Base-by-base conservation (phyloP, 2,888 invertebrate species). In the Ernsta delagoae region DNA sequence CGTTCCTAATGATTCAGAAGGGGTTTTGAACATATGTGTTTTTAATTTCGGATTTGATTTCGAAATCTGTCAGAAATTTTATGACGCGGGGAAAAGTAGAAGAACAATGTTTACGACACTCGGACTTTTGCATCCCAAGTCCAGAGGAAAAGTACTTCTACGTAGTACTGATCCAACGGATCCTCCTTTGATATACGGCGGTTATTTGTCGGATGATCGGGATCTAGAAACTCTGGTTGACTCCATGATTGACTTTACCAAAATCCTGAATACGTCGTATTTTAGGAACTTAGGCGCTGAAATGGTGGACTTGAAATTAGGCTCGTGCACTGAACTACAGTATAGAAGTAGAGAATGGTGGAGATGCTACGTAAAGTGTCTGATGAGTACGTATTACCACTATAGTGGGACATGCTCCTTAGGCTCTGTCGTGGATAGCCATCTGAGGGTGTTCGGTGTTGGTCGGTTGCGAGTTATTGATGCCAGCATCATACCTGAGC, bases 281-380 rank as follows among this genome's bases (percentile, higher is more conserved):
- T 85, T 85, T 45, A 78, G 72, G 61, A 75, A 59, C 4, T 70
- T 80, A 3, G 74, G 73, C 11, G 82, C 79, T 1, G 72, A 78
- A 3, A 65, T 80, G 1, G 76, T 80, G 5, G 77, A 80, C 65
- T 53, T 76, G 0, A 94, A 95, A 75, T 83, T 96, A 7, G 16
- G 16, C 85, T 95, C n/a, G 66, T 56, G 76, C 53, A 12, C 34
- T 0, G 64, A 59, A 2, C 36, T 60, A 11, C 36, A 41, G 96
- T 96, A 1, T 95, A 96, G 96, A 96, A 0, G 87, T 96, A 1
- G 92, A 94, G 36, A 95, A 0, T 96, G 95, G 78, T 95, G 95
- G 93, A 90, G 88, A 43, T 96, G 96, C 75, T 88, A 94, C 77
- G 86, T 91, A 0, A 83, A 92, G 31, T 88, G 90, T 63, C 82